A percentile compares a stretch with the other conserved stretches of the same genome.
These are phyloP conservation scores for Collichthys lucidus DNA, from an alignment of 2,113 vertebrate species.

Conservation along the genomic window DNA sequence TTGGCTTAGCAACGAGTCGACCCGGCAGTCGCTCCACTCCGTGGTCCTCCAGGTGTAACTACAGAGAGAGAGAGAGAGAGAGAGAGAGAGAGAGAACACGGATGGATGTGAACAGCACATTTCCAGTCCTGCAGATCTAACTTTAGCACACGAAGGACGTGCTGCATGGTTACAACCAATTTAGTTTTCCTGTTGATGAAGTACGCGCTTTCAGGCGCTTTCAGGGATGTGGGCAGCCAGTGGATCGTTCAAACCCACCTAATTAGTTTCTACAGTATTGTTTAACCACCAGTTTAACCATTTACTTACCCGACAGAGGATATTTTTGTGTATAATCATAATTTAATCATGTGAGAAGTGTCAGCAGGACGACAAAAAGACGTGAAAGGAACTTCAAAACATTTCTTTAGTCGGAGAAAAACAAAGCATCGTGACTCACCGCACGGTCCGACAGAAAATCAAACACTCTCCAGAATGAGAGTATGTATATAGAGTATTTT, in stretches of 20 bases:
- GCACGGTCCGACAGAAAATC: background rate
- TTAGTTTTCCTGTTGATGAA: background rate
- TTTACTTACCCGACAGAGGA: background rate
- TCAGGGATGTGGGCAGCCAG: background rate
- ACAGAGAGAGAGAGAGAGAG: background rate
- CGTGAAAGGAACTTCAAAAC: background rate
- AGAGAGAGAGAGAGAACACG: background rate
- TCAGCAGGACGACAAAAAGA: background rate
- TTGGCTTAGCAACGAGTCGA: constrained; percentile 92
- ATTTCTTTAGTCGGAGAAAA: background rate
- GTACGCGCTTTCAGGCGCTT: too few species aligned
- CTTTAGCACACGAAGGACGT: background rate
- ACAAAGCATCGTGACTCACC: background rate
- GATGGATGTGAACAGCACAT: background rate
- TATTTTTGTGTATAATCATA: background rate
- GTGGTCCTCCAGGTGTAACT: constrained; percentile 94
- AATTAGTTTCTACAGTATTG: background rate
- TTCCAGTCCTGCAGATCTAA: constrained; percentile 3
- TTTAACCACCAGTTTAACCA: background rate
- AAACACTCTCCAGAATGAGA: constrained; percentile 2
- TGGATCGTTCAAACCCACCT: background rate
- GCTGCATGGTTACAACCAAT: background rate
- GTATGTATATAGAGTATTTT: background rate
- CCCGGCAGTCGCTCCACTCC: constrained; percentile 94
- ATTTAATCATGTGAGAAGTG: background rate